Conservation (phyloP, 2,888 invertebrate species). For the Deilephila porcellus region DNA sequence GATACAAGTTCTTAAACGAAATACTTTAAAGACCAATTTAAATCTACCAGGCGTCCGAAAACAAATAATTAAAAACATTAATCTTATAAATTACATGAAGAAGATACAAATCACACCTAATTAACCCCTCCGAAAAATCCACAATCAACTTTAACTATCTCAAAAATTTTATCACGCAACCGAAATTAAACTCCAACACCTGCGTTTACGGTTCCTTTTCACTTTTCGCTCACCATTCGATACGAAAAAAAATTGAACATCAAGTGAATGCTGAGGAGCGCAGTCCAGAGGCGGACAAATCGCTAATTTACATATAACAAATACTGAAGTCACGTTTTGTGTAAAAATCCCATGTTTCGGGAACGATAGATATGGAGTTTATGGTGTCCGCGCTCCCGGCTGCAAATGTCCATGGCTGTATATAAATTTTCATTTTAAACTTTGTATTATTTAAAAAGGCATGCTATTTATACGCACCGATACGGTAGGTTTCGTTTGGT, state of each 20-base stretch:
- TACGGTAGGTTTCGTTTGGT: neutral
- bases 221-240: conserved; percentile 35
- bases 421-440: conserved; percentile 18
- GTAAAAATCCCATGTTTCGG: conserved; percentile 74
- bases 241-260: conserved; percentile 64
- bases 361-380: conserved; percentile 37
- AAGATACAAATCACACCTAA: conserved; percentile 13
- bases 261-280: conserved; percentile 60
- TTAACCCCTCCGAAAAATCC: conserved; percentile 33
- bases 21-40: too few species aligned
- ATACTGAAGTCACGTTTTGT: conserved; percentile 83
- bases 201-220: conserved; percentile 38
- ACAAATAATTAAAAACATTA: neutral
- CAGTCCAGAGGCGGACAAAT: conserved; percentile 71
- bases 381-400: conserved; percentile 5
- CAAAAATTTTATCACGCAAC: conserved; percentile 11
- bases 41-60: too few species aligned
- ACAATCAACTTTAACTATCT: conserved; percentile 25
- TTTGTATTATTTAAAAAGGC: conserved; percentile 21
- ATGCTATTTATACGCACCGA: neutral
- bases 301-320: conserved; percentile 85
- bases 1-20: too few species aligned
- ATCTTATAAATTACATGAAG: neutral
- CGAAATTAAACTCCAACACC: conserved; percentile 25
- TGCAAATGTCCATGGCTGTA: conserved; percentile 15